Evolutionary conservation across 2,888 invertebrate genomes (phyloP).

Genomic region (Lampropteryx suffumata): DNA sequence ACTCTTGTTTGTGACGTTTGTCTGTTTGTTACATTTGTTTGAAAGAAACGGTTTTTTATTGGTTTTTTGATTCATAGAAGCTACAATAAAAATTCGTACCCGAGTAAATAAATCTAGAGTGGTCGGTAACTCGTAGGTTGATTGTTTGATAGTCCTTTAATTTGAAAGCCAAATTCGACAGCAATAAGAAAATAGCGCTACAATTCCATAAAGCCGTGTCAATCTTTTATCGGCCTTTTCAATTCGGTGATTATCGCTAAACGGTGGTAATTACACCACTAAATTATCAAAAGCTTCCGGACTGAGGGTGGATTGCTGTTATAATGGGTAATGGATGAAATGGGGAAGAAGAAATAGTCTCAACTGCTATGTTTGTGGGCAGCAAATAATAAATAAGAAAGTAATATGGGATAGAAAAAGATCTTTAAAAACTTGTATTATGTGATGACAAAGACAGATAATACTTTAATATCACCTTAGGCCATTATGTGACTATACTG

Average conservation of each 20-base stretch:
- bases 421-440: too few species aligned
- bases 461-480: too few species aligned
- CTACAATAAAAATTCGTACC: too few species aligned
- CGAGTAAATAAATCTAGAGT: too few species aligned
- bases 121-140: too few species aligned
- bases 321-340: conserved; percentile 1
- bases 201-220: conserved; percentile 13
- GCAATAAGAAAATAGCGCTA: conserved; percentile 10
- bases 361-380: background rate
- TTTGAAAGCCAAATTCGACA: background rate
- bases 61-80: too few species aligned
- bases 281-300: conserved; percentile 12
- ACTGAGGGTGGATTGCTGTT: background rate
- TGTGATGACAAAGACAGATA: too few species aligned
- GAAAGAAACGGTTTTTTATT: too few species aligned
- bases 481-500: too few species aligned
- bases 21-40: conserved; percentile 2
- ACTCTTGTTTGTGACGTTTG: conserved; percentile 19
- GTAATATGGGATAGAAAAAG: too few species aligned
- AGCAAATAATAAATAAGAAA: too few species aligned
- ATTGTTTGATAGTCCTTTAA: background rate
- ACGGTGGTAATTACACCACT: conserved; percentile 16
- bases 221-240: conserved; percentile 9
- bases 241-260: conserved; percentile 16
- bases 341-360: background rate